A percentile compares a stretch with the other conserved stretches of the same genome.
Evolutionary conservation across 2,888 invertebrate genomes (phyloP).

Genomic region (Scrobipalpa costella): DNA sequence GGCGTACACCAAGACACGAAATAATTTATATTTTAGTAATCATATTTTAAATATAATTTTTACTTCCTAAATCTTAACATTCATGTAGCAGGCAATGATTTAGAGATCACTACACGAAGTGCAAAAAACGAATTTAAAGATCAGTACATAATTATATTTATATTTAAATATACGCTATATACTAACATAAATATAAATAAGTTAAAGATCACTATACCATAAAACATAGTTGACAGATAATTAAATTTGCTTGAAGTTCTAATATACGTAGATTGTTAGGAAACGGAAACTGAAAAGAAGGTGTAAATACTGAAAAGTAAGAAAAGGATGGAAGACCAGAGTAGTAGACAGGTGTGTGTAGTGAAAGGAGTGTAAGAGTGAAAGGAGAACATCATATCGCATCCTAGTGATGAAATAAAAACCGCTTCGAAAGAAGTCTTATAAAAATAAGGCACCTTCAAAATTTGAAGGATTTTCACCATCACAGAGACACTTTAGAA

Average conservation of each 20-base stretch:
- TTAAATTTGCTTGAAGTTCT: slow-evolving; percentile 77
- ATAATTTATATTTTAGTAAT: slow-evolving; percentile 44
- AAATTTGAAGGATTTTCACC: slow-evolving; percentile 12
- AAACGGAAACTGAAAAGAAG: slow-evolving; percentile 33
- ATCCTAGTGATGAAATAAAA: slow-evolving; percentile 35
- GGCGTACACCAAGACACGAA: slow-evolving; percentile 68
- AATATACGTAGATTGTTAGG: slow-evolving; percentile 27
- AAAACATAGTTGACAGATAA: slow-evolving; percentile 60
- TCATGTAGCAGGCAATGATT: slow-evolving; percentile 68
- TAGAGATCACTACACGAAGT: slow-evolving; percentile 69
- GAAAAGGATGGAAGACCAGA: slow-evolving; percentile 52
- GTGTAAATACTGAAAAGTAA: slow-evolving; percentile 29
- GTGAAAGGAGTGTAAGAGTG: slow-evolving; percentile 33
- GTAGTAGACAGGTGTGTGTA: slow-evolving; percentile 44
- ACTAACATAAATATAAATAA: slow-evolving; percentile 52
- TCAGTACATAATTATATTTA: slow-evolving; percentile 43
- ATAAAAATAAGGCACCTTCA: slow-evolving; percentile 21
- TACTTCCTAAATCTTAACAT: slow-evolving; percentile 58
- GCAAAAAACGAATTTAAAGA: slow-evolving; percentile 58
- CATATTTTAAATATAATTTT: slow-evolving; percentile 51
- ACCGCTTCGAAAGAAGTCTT: slow-evolving; percentile 8
- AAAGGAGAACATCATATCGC: slow-evolving; percentile 28
- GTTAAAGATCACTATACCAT: slow-evolving; percentile 52
- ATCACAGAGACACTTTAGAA: slow-evolving; percentile 10
- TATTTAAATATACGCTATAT: slow-evolving; percentile 45